These are phyloP conservation scores for Ooceraea biroi DNA, from an alignment of 1,140 invertebrate species.

Conservation along the genomic window DNA sequence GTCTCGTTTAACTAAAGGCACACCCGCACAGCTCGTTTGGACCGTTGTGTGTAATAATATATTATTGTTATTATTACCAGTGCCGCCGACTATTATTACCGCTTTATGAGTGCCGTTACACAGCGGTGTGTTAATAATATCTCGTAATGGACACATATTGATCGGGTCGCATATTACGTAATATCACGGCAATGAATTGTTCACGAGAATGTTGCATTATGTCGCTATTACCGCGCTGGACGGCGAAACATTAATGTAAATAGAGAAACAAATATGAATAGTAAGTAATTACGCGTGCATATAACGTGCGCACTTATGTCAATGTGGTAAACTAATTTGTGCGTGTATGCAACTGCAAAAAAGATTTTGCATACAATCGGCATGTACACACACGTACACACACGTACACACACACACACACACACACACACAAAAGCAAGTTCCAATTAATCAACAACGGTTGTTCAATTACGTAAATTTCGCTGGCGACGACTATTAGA, in stretches of 20 bases:
- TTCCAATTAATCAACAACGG: conserved; percentile 19
- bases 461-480: conserved; percentile 45
- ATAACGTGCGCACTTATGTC: not conserved
- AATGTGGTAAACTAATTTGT: not conserved
- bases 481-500: conserved; percentile 3
- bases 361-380: not conserved
- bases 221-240: not conserved
- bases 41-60: not conserved
- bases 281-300: not conserved
- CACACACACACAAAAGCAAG: not conserved
- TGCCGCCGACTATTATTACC: conserved; percentile 2
- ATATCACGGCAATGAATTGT: conserved; percentile 34
- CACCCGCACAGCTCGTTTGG: not conserved
- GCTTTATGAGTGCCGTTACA: conserved; percentile 32
- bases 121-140: conserved; percentile 23
- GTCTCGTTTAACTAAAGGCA: too few relatives aligned
- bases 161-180: conserved; percentile 32
- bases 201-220: conserved; percentile 34
- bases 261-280: conserved; percentile 16
- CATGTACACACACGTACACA: not conserved
- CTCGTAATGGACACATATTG: conserved; percentile 44
- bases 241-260: not conserved
- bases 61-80: conserved; percentile 9
- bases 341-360: not conserved
- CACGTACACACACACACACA: not conserved